Evolutionary conservation across 2,113 vertebrate genomes (phyloP).

Genomic region (Coregonus clupeaformis): DNA sequence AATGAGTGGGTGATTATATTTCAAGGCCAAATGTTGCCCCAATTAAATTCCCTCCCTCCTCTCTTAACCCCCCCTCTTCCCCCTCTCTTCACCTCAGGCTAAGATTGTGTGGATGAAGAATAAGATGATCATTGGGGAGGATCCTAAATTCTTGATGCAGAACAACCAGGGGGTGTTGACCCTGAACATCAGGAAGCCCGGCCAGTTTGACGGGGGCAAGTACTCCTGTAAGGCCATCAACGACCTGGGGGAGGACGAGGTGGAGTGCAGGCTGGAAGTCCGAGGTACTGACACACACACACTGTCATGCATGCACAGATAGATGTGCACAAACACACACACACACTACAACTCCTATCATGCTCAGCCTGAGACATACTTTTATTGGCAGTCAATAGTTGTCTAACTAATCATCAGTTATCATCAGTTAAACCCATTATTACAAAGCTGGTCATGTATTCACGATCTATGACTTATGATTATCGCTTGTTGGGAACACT

Average conservation of each 20-base stretch:
- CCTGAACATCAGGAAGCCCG: slow-evolving; percentile 82
- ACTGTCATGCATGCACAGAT: no score
- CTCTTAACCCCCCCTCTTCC: slow-evolving; percentile 1
- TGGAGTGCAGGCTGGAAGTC: slow-evolving; percentile 86
- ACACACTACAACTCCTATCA: background rate
- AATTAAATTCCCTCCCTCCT: slow-evolving; percentile 35
- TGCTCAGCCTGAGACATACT: background rate
- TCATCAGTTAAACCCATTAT: background rate
- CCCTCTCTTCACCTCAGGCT: slow-evolving; percentile 53
- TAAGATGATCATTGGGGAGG: slow-evolving; percentile 80
- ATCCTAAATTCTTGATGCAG: slow-evolving; percentile 86
- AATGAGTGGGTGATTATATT: slow-evolving; percentile 22
- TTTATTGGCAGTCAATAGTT: background rate
- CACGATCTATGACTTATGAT: background rate
- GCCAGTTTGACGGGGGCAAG: slow-evolving; percentile 79
- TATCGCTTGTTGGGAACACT: no score
- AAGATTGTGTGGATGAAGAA: slow-evolving; percentile 92
- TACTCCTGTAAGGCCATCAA: slow-evolving; percentile 86
- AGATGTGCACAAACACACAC: no score
- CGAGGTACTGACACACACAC: slow-evolving; percentile 69
- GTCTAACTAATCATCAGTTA: background rate
- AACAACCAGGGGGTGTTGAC: slow-evolving; percentile 88
- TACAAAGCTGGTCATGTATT: no score
- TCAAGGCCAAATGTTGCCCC: slow-evolving; percentile 59
- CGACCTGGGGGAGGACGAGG: slow-evolving; percentile 81